Base-by-base conservation (phyloP, 1,140 invertebrate species). In the Hypothenemus hampei region DNA sequence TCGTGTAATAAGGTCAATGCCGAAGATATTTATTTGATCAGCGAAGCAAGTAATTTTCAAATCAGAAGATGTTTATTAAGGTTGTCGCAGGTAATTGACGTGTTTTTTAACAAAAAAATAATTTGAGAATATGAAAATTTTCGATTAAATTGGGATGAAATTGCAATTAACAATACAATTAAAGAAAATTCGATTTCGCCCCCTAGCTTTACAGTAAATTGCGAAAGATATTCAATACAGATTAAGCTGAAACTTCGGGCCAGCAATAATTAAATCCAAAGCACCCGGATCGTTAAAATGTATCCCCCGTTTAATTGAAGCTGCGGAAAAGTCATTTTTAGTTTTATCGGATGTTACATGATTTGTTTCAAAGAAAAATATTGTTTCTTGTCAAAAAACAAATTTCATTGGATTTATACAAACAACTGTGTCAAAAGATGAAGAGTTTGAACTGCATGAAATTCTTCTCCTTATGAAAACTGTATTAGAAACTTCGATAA, bases 401-500 rank as follows among this genome's bases (percentile, higher is more conserved):
- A n/a, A n/a, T n/a, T n/a, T n/a, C n/a, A n/a, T n/a, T n/a, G n/a
- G n/a, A n/a, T n/a, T n/a, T n/a, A n/a, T n/a, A n/a, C n/a, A n/a
- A n/a, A n/a, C n/a, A n/a, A n/a, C n/a, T n/a, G n/a, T n/a, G n/a
- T n/a, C n/a, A n/a, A n/a, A n/a, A n/a, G n/a, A n/a, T n/a, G n/a
- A n/a, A n/a, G n/a, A n/a, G n/a, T n/a, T n/a, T n/a, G 21, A 45
- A 48, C 29, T 48, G 20, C 15, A 48, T 45, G 4, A 24, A 45
- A 48, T 18, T 48, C 6, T 7, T 33, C 10, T 19, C 19, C 15
- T n/a, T n/a, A n/a, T n/a, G 10, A 6, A 36, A 48, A 48, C 31
- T 24, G 26, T 35, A 48, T 48, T n/a, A 48, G 45, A 49, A 49
- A 49, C 33, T 49, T 49, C 35, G 46, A 49, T 49, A 50, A 50